Base-by-base conservation (phyloP, 2,797 vertebrate genomes). In the Melanotaenia nigrans region DNA sequence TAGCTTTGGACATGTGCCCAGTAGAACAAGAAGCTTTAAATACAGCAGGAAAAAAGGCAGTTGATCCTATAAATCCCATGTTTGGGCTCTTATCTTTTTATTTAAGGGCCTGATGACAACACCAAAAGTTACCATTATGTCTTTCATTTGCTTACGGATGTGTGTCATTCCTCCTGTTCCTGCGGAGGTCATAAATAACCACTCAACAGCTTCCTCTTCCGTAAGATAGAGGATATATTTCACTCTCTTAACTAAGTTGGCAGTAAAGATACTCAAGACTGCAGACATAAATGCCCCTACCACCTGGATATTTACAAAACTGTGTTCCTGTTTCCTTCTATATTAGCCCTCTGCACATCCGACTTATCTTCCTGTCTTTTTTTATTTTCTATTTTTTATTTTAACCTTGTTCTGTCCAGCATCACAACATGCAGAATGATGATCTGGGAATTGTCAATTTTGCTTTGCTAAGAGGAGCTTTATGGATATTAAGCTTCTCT, bases 241-340 rank as follows among this genome's bases (percentile, higher is more conserved):
- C 77, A 69, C 79, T 73, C 72, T 77, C 77, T 83, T 71, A 81
- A 67, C 77, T 66, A 66, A 85, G 68, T 54, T 61, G 67, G 12
- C 49, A 71, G 38, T 64, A 61, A 75, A 72, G 60, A 67, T 40
- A 42, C 56, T 65, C 38, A 30, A 36, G 49, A 62, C 60, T 30
- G 11, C 60, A 59, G 55, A 66, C 69, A 73, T 79, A 69, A 77
- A 69, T 47, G 57, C 40, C 42, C 30, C 45, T 64, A 49, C 45
- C 76, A 75, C 62, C 79, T 79, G 72, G 59, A 60, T 49, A 65
- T 67, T 25, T 45, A 42, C 45, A 63, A 49, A 59, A 35, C 76
- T 32, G 38, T 82, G 63, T 79, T 88, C 82, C 87, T 85, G 76
- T 88, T 87, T 84, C 70, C 75, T 74, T 64, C 68, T 59, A 75